A percentile compares a stretch with the other conserved stretches of the same genome.
These are phyloP conservation scores for Myotis lucifugus DNA, from an alignment of 2,113 vertebrate genomes.

Conservation along the genomic window DNA sequence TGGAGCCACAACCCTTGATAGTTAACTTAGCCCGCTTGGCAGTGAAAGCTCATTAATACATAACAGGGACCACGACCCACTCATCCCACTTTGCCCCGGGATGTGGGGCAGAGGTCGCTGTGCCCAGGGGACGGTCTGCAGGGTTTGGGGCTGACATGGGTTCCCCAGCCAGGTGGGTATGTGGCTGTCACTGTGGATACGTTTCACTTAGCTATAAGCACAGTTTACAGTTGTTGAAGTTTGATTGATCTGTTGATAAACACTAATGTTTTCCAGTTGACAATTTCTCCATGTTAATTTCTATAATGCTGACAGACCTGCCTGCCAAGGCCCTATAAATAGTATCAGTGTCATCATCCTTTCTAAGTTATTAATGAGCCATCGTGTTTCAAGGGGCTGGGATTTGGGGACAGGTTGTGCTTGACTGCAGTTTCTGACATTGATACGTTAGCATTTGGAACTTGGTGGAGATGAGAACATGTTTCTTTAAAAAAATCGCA, in stretches of 20 bases:
- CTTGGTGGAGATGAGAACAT: slow-evolving; percentile 77
- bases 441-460: slow-evolving; percentile 85
- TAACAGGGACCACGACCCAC: slow-evolving; percentile 74
- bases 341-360: slow-evolving; percentile 86
- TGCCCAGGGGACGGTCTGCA: slow-evolving; percentile 8
- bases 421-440: slow-evolving; percentile 88
- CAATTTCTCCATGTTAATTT: slow-evolving; percentile 90
- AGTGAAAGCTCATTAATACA: slow-evolving; percentile 83
- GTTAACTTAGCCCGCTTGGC: slow-evolving; percentile 79
- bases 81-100: slow-evolving; percentile 74
- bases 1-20: slow-evolving; percentile 78
- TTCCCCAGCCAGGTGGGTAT: slow-evolving; percentile 74
- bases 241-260: slow-evolving; percentile 92
- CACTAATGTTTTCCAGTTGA: slow-evolving; percentile 89
- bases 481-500: slow-evolving; percentile 60
- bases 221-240: slow-evolving; percentile 87
- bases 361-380: slow-evolving; percentile 91
- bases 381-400: slow-evolving; percentile 86
- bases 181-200: slow-evolving; percentile 82
- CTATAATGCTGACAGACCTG: slow-evolving; percentile 87
- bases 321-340: slow-evolving; percentile 87
- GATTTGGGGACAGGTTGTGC: slow-evolving; percentile 87
- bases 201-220: slow-evolving; percentile 87
- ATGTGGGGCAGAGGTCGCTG: background rate
- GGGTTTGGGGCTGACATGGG: background rate